Conservation (phyloP, 1,140 invertebrate species). For the Globodera rostochiensis region DNA sequence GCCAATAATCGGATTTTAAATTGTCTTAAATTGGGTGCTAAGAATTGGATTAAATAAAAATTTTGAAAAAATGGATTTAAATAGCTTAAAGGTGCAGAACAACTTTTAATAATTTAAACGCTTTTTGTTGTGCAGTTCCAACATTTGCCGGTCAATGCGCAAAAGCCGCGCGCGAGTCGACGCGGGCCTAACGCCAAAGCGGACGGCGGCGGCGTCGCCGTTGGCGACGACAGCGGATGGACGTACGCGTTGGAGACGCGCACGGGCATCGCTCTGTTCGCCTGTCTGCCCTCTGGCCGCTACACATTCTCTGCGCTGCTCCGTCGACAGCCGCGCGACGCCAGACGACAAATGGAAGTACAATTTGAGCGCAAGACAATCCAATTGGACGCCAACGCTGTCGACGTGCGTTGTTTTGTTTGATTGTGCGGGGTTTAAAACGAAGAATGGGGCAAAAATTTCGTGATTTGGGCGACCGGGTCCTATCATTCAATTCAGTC, state of each 20-base stretch:
- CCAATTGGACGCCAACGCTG: background rate
- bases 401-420: background rate
- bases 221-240: constrained; percentile 64
- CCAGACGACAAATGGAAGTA: background rate
- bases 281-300: constrained; percentile 34
- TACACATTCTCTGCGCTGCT: constrained; percentile 18
- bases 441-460: background rate
- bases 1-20: too few species aligned
- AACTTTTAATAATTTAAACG: background rate
- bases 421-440: too few species aligned
- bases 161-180: constrained; percentile 55
- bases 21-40: background rate
- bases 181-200: constrained; percentile 45
- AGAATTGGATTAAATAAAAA: background rate
- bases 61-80: background rate
- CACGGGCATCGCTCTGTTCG: constrained; percentile 69
- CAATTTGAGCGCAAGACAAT: constrained; percentile 15
- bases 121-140: constrained; percentile 36
- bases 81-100: background rate
- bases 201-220: background rate
- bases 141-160: constrained; percentile 45
- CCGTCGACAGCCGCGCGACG: background rate
- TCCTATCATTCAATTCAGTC: too few species aligned
- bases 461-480: background rate
- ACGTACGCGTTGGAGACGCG: constrained; percentile 80